Evolutionary conservation across 2,113 vertebrate species (phyloP).

Genomic region (Halichoerus grypus): DNA sequence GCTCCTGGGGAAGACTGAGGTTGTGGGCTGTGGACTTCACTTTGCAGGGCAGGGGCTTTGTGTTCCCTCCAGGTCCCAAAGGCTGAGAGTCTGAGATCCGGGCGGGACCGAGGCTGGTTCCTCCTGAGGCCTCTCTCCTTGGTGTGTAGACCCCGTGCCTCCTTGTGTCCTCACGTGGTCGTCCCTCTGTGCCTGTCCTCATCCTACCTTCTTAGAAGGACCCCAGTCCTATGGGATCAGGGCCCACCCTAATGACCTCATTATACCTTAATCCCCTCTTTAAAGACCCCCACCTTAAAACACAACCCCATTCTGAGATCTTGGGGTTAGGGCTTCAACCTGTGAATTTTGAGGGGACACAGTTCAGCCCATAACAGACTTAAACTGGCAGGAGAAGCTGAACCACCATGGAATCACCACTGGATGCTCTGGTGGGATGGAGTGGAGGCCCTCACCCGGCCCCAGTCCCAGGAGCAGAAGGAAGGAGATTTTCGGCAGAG

Average conservation of each 20-base stretch:
- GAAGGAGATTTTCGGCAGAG: neutral
- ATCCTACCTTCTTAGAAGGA: neutral
- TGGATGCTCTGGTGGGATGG: neutral
- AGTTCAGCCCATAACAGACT: neutral
- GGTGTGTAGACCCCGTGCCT: too few relatives aligned
- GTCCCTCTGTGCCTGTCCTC: neutral
- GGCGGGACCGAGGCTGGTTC: too few relatives aligned
- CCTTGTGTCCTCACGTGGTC: accelerated
- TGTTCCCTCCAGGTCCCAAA: accelerated
- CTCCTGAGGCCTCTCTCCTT: too few relatives aligned
- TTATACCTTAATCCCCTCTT: neutral
- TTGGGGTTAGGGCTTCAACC: neutral
- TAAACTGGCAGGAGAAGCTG: neutral
- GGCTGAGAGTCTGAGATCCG: neutral
- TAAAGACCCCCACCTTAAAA: neutral
- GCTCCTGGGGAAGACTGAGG: neutral
- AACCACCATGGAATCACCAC: neutral
- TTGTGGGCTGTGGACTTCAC: neutral
- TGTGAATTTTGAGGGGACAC: neutral
- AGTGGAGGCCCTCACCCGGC: neutral
- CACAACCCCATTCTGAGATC: neutral
- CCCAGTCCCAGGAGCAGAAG: neutral
- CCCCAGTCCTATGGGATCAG: neutral
- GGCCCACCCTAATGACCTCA: neutral
- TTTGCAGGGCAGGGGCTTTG: neutral